phyloP scores from a whole-genome alignment of 2,888 invertebrate species.

The Pegoplata infirma region DNA sequence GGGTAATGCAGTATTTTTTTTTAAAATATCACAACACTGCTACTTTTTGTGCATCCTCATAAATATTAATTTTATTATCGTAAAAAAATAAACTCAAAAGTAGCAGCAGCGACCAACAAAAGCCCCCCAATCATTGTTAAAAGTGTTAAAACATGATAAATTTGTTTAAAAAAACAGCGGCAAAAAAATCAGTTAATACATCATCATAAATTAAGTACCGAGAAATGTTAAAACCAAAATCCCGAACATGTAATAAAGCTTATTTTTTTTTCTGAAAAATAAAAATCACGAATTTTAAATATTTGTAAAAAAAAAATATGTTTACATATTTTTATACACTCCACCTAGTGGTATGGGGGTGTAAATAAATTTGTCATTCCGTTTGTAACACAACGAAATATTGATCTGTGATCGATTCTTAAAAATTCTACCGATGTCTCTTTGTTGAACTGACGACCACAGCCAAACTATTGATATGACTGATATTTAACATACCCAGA shows the following conservation, averaged over 20 bases:
- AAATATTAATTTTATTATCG: slow-evolving; percentile 26
- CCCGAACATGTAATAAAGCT: not conserved
- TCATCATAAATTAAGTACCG: slow-evolving; percentile 40
- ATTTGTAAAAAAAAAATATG: too few species aligned
- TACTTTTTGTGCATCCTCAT: slow-evolving; percentile 1
- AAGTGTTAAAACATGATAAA: slow-evolving; percentile 39
- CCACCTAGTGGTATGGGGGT: too few species aligned
- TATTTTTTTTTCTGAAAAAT: not conserved
- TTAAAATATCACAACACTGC: not conserved
- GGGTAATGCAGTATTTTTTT: not conserved
- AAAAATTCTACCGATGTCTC: too few species aligned
- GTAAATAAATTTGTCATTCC: too few species aligned
- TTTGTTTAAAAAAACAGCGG: slow-evolving; percentile 10
- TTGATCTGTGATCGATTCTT: too few species aligned
- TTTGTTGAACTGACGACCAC: too few species aligned
- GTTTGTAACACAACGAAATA: too few species aligned
- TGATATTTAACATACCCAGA: too few species aligned
- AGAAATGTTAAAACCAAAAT: slow-evolving; percentile 1
- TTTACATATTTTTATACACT: too few species aligned
- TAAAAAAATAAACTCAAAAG: not conserved
- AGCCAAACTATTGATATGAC: too few species aligned
- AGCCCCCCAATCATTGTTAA: slow-evolving; percentile 6
- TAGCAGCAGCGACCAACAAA: slow-evolving; percentile 9
- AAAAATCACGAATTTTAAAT: not conserved
- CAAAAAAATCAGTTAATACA: slow-evolving; percentile 35